Evolutionary conservation across 1,140 invertebrate species (phyloP), one percentile per base, ranked within the genome.

Genomic region (Cydia splendana): DNA sequence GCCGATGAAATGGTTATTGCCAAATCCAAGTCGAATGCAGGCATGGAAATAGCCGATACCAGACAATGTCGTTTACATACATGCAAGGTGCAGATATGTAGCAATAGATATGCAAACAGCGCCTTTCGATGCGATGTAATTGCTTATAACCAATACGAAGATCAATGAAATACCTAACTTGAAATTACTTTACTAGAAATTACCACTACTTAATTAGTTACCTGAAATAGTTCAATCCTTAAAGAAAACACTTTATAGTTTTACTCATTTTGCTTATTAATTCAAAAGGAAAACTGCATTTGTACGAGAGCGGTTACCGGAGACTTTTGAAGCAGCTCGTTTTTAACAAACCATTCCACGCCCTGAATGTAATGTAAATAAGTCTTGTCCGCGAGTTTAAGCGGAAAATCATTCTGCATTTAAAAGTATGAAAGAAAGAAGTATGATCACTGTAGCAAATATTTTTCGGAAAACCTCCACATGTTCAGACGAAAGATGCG

Each of bases 401-500:
- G n/a, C 3, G 45, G 45, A 15, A 48, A 48, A 48, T 15, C 45
- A 48, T 12, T 48, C 10, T 15, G 2, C 15, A 48, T 48, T 48
- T 48, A 48, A 48, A 48, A 48, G 6, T 9, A 15, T 57, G 53
- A 7, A 57, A 15, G 48, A 65, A 65, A 42, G 9, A 42, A 42
- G 38, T 9, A 42, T 7, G 7, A 42, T 34, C 65, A 24, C 28
- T 10, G 3, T 3, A 30, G 4, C 28, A 69, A 69, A 13, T 69
- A 15, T 34, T 34, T 13, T 34, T n/a, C 3, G 7, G 15, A 4
- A 69, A 34, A 9, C 30, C 30, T 34, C 65, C 28, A 69, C 65
- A 69, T 69, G 65, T 34, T 69, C 65, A n/a, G 45, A 71, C 65
- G 79, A 79, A 82, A 82, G 80, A 82, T 81, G 81, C 82, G 77